Conservation (phyloP, 2,113 vertebrate genomes). For the Petrocephalus microphthalmus region DNA sequence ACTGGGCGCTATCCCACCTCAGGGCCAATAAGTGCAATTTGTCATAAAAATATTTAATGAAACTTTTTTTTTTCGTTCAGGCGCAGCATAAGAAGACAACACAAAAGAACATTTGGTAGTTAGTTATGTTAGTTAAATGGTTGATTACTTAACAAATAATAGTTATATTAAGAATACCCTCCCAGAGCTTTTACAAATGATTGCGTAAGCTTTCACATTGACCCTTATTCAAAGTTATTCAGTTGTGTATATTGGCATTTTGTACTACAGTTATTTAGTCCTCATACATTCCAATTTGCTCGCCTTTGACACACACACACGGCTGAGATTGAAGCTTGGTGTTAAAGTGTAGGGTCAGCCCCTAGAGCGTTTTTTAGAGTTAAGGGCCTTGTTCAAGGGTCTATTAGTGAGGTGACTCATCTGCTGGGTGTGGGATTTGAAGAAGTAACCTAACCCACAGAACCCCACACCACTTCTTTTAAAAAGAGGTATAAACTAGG, state of each 20-base stretch:
- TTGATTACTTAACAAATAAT: neutral
- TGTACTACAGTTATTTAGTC: neutral
- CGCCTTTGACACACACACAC: neutral
- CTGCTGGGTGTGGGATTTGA: neutral
- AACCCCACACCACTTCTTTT: neutral
- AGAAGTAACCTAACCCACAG: neutral
- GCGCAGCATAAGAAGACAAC: neutral
- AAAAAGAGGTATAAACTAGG: neutral
- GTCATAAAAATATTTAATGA: neutral
- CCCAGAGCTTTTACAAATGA: neutral
- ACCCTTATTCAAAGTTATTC: neutral
- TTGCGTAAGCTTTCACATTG: neutral
- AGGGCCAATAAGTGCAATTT: neutral
- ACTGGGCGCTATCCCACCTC: neutral
- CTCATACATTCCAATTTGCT: neutral
- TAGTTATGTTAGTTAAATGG: neutral
- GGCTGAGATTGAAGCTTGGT: too few relatives aligned
- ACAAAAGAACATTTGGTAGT: neutral
- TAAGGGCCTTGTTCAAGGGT: neutral
- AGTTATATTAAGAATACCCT: neutral
- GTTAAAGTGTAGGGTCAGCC: too few relatives aligned
- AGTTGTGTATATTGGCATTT: neutral
- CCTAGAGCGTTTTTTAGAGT: neutral
- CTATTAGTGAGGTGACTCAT: neutral
- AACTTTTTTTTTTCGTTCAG: neutral